Base-by-base conservation (phyloP, 2,797 vertebrate species). In the Peromyscus aztecus region DNA sequence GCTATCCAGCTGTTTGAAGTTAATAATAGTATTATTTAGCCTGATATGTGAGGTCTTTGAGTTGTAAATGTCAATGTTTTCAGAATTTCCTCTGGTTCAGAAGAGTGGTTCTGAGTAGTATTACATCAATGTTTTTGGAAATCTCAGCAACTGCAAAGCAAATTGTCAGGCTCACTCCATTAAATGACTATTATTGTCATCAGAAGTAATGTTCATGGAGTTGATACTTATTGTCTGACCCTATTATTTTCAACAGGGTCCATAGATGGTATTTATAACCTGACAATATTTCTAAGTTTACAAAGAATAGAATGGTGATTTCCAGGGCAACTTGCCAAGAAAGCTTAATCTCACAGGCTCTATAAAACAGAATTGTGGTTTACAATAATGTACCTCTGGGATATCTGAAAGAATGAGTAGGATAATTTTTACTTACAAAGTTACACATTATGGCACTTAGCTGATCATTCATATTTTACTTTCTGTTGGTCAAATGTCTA, bases 101-200 rank as follows among this genome's bases (percentile, higher is more conserved):
- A 94, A 94, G 96, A 94, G 84, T 90, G 94, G 67, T 0, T 49
- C 37, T 46, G 85, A 65, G 73, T 94, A 27, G 67, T 67, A 65
- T 57, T 92, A 57, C 0, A 52, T 84, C 89, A 96, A 24, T 57
- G 84, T 92, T 75, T 93, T 91, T 65, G 67, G 52, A 75, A 52
- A 61, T 93, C 75, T 87, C 52, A 97, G 63, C 84, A 92, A 73
- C 52, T n/a, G 80, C 78, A 59, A 16, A 94, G 77, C 78, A 94
- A 90, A 97, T 59, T 78, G 37, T 88, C 7, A 75, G n/a, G 65
- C 94, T 96, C 90, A 91, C 97, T 97, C 82, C 86, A 69, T 89
- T 71, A 95, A 82, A 24, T 55, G 94, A 81, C 31, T 95, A 85
- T 92, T 95, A 82, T 85, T 89, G 21, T 95, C 85, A 94, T 88